Conservation (phyloP, 1,140 invertebrate genomes). For the Drosophila pandora region DNA sequence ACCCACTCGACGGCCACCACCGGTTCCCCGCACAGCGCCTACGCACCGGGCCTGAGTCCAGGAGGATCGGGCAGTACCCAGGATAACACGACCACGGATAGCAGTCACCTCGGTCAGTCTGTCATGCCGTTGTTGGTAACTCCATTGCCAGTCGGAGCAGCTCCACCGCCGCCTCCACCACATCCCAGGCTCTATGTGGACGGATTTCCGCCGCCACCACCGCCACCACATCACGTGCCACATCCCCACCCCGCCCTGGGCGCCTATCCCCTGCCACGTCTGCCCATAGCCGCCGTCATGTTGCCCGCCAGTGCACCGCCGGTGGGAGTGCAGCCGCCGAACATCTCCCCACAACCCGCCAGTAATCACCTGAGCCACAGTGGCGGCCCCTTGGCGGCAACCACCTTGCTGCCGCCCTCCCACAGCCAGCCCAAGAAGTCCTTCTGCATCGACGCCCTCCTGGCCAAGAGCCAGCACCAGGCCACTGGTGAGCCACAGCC, state of each 20-base stretch:
- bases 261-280: slow-evolving; percentile 64
- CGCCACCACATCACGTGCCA: slow-evolving; percentile 54
- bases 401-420: slow-evolving; percentile 45
- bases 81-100: slow-evolving; percentile 22
- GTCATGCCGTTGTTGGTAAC: slow-evolving; percentile 69
- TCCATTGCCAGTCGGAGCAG: slow-evolving; percentile 58
- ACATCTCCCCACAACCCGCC: slow-evolving; percentile 23
- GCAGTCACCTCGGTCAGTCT: slow-evolving; percentile 13
- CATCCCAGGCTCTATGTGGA: slow-evolving; percentile 70
- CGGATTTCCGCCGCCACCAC: slow-evolving; percentile 39
- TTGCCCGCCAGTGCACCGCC: slow-evolving; percentile 45
- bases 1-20: slow-evolving; percentile 67
- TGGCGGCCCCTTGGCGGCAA: slow-evolving; percentile 30
- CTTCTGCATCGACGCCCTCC: slow-evolving; percentile 88
- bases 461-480: slow-evolving; percentile 83
- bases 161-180: slow-evolving; percentile 27
- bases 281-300: slow-evolving; percentile 65
- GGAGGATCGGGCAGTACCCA: slow-evolving; percentile 7
- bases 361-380: slow-evolving; percentile 34
- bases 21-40: slow-evolving; percentile 65
- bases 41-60: slow-evolving; percentile 55
- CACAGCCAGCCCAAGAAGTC: slow-evolving; percentile 85
- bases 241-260: slow-evolving; percentile 51
- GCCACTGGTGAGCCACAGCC: slow-evolving; percentile 24
- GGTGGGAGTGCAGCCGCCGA: slow-evolving; percentile 1